Conservation (phyloP, 2,113 vertebrate species). For the Callorhinus ursinus region DNA sequence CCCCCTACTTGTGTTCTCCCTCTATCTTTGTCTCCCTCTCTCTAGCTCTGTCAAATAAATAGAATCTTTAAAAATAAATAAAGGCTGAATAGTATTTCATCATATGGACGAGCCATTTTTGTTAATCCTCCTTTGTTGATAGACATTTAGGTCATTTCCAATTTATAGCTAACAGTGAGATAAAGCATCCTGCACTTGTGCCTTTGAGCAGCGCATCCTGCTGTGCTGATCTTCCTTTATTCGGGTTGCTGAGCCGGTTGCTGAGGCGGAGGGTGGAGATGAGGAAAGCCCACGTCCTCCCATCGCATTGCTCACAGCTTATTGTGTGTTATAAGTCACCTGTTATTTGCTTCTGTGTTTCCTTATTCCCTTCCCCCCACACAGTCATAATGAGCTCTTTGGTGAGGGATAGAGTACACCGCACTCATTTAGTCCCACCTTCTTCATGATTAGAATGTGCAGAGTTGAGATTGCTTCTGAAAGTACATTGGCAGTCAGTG, state of each 20-base stretch:
- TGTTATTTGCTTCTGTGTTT: slow-evolving; percentile 53
- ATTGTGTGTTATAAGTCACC: slow-evolving; percentile 47
- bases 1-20: no score
- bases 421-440: not conserved
- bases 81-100: slow-evolving; percentile 51
- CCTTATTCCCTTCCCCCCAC: slow-evolving; percentile 40
- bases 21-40: no score
- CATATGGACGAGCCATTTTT: slow-evolving; percentile 49
- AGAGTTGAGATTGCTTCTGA: not conserved
- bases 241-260: not conserved
- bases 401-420: not conserved
- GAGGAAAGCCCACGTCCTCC: slow-evolving; percentile 20
- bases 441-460: not conserved
- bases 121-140: slow-evolving; percentile 35
- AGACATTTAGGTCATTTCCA: slow-evolving; percentile 58
- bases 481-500: not conserved
- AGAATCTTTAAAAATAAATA: not conserved
- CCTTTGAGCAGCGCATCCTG: not conserved
- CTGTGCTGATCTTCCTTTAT: not conserved
- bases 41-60: no score
- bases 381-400: not conserved
- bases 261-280: not conserved
- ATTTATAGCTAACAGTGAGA: slow-evolving; percentile 45
- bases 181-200: not conserved
- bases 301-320: not conserved